Base-by-base conservation (phyloP, 1,140 invertebrate genomes). In the Bombus confusus region DNA sequence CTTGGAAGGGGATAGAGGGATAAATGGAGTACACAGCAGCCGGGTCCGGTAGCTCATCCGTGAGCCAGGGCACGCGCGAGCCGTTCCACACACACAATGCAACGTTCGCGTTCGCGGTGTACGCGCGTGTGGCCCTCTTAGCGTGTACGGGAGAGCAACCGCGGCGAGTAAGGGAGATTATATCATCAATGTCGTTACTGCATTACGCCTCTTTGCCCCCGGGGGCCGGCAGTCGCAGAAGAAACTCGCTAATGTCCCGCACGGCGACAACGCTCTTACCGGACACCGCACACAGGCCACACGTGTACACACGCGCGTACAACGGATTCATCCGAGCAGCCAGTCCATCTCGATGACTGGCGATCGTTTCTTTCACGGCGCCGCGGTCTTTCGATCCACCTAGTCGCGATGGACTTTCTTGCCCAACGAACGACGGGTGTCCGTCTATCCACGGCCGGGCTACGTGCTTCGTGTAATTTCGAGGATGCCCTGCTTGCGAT, bases 171-270 rank as follows among this genome's bases (percentile, higher is more conserved):
- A 87, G 86, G 88, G 87, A 92, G 93, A 94, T 93, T 94, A 93
- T 93, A 94, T 94, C 93, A 92, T 94, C 93, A 94, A 92, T 90
- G 92, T 94, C 92, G 90, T 93, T 92, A 94, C 93, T 77, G 90
- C 90, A 91, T 94, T 94, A 94, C 92, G 91, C 92, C 88, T 92
- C 85, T 89, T 88, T 85, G 85, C 86, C 85, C 86, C 76, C 78
- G 59, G 85, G 85, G 80, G 12, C 79, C 72, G n/a, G 37, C 25
- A 79, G 83, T 74, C 43, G 83, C 81, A 69, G 75, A 90, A 82
- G 83, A 85, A 86, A 89, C 90, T 77, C 79, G 78, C 84, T 90
- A 91, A 91, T 91, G 89, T 88, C 79, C 80, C 71, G 80, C 47
- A 25, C 81, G 86, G 77, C 87, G 90, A 90, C 83, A 85, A 88